Conservation (phyloP, 2,113 vertebrate genomes). For the Mesembrinibis cayennensis region DNA sequence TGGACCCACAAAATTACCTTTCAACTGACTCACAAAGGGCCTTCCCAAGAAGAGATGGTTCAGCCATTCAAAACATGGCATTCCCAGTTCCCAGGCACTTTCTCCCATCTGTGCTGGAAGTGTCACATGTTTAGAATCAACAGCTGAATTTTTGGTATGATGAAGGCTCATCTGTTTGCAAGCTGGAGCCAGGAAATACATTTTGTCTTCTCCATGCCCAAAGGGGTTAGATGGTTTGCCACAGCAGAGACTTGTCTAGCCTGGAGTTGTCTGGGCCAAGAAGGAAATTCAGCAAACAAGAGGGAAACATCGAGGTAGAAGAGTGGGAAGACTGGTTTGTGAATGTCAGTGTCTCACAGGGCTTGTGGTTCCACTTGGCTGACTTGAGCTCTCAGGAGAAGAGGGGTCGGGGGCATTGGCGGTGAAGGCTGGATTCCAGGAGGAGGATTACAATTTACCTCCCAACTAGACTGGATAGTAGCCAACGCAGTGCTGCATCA, state of each 20-base stretch:
- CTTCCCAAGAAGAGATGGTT: background rate
- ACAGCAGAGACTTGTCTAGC: constrained; percentile 43
- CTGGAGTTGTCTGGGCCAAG: background rate
- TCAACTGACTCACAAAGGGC: background rate
- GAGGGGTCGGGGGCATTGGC: background rate
- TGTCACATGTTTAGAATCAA: background rate
- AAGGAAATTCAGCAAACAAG: background rate
- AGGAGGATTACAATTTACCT: constrained; percentile 41
- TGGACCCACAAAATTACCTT: background rate
- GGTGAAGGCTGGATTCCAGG: constrained; percentile 6
- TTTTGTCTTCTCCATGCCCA: background rate
- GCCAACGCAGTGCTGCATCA: constrained; percentile 4
- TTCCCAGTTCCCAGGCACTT: background rate
- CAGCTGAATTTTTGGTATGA: background rate
- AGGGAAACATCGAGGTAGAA: background rate
- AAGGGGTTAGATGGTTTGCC: background rate
- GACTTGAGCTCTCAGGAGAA: constrained; percentile 28
- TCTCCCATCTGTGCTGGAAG: background rate
- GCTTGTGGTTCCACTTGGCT: constrained; percentile 50
- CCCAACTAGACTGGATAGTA: constrained; percentile 47
- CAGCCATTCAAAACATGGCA: background rate
- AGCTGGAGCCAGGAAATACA: constrained; percentile 14
- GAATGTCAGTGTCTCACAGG: background rate
- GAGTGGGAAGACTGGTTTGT: constrained; percentile 1
- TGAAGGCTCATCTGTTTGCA: background rate